Conservation (phyloP, 2,113 vertebrate species). For the Archocentrus centrarchus region DNA sequence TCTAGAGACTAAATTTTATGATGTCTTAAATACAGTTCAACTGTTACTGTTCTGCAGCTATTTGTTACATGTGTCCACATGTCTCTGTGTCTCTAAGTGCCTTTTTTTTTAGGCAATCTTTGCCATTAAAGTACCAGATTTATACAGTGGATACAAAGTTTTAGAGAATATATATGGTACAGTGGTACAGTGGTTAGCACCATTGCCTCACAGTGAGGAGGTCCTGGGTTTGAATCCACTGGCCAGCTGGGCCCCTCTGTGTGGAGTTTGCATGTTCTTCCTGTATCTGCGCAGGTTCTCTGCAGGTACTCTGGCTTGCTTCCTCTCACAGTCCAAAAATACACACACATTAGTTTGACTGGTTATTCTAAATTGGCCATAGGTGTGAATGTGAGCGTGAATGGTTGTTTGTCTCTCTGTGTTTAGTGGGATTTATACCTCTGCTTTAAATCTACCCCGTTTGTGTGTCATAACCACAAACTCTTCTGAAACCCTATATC, state of each 20-base stretch:
- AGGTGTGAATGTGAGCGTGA: background rate
- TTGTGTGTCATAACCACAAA: background rate
- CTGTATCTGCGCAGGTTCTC: background rate
- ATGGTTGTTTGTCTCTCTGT: background rate
- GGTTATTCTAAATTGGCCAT: background rate
- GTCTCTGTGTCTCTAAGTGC: conserved; percentile 45
- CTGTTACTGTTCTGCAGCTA: background rate
- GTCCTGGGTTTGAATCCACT: background rate
- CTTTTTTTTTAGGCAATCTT: conserved; percentile 34
- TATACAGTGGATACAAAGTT: background rate
- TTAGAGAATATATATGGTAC: background rate
- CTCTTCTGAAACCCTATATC: background rate
- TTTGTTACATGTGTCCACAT: background rate
- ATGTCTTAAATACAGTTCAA: background rate
- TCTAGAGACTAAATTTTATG: background rate
- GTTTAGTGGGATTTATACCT: background rate
- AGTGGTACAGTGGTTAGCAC: background rate
- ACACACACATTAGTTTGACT: background rate
- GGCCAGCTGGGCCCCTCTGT: background rate
- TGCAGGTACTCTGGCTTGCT: background rate
- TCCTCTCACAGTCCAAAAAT: background rate
- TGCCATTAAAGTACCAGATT: conserved; percentile 10
- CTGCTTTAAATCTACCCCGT: background rate
- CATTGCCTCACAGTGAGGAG: background rate
- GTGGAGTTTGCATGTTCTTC: background rate